Conservation (phyloP, 1,140 invertebrate genomes). For the Diabrotica virgifera region DNA sequence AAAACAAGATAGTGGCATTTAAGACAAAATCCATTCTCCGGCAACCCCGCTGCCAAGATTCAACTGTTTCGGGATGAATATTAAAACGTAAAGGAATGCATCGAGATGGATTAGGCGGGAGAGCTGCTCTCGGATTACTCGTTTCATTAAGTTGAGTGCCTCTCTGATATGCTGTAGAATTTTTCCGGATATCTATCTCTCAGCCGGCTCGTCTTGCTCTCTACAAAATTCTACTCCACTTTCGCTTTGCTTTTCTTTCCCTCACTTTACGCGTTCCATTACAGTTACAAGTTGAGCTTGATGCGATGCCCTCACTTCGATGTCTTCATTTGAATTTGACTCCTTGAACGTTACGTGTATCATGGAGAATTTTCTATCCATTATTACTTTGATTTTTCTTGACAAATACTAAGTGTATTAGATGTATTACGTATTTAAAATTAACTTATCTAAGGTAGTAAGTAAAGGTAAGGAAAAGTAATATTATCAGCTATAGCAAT, state of each 20-base stretch:
- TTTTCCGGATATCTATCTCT: conserved; percentile 39
- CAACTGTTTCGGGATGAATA: conserved; percentile 44
- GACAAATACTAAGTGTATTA: too few species aligned
- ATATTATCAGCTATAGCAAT: too few species aligned
- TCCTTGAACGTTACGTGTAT: too few species aligned
- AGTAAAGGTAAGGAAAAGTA: too few species aligned
- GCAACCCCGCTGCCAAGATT: conserved; percentile 29
- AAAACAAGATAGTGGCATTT: too few species aligned
- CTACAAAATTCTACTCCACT: conserved; percentile 2
- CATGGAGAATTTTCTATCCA: too few species aligned
- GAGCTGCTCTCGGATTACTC: conserved; percentile 48
- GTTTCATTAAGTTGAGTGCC: conserved; percentile 50
- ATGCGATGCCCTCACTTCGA: conserved; percentile 18
- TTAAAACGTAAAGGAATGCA: conserved; percentile 48
- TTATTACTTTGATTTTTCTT: too few species aligned
- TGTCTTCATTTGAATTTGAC: conserved; percentile 42
- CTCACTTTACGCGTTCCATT: conserved; percentile 29
- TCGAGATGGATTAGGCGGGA: conserved; percentile 46
- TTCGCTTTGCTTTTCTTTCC: background rate
- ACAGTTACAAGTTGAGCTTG: conserved; percentile 34
- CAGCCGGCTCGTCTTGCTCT: conserved; percentile 32
- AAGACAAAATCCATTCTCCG: too few species aligned
- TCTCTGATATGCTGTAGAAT: conserved; percentile 43
- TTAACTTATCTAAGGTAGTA: too few species aligned
- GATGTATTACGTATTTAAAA: too few species aligned